Conservation (phyloP, 1,140 invertebrate species). For the Halesus radiatus region DNA sequence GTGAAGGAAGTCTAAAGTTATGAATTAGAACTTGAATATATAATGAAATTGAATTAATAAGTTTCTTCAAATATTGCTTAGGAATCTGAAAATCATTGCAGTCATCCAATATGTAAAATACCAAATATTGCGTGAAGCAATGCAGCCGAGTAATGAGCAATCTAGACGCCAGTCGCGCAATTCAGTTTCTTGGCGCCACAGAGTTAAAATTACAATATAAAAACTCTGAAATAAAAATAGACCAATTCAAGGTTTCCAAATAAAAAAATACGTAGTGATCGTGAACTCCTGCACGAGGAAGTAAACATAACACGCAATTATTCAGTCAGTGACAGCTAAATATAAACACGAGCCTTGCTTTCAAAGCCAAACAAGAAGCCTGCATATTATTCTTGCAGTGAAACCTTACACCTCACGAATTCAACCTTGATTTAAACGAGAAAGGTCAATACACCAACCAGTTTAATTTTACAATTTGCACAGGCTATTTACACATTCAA, state of each 20-base stretch:
- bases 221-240: slow-evolving; percentile 21
- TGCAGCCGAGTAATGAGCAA: no score
- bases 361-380: slow-evolving; percentile 9
- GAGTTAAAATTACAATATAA: background rate
- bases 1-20: no score
- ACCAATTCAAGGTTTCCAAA: slow-evolving; percentile 29
- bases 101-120: no score
- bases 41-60: no score
- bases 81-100: no score
- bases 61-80: no score
- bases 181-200: background rate
- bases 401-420: slow-evolving; percentile 26
- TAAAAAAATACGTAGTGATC: slow-evolving; percentile 4
- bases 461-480: slow-evolving; percentile 1
- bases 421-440: slow-evolving; percentile 27
- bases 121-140: no score
- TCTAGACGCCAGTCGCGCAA: no score
- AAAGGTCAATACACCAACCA: slow-evolving; percentile 30
- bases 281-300: slow-evolving; percentile 19
- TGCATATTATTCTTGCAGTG: slow-evolving; percentile 7
- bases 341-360: slow-evolving; percentile 32
- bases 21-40: no score
- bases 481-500: slow-evolving; percentile 21
- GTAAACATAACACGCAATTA: slow-evolving; percentile 31
- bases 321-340: slow-evolving; percentile 37